Base-by-base conservation (phyloP, 2,797 vertebrate species). In the Cuculus canorus region DNA sequence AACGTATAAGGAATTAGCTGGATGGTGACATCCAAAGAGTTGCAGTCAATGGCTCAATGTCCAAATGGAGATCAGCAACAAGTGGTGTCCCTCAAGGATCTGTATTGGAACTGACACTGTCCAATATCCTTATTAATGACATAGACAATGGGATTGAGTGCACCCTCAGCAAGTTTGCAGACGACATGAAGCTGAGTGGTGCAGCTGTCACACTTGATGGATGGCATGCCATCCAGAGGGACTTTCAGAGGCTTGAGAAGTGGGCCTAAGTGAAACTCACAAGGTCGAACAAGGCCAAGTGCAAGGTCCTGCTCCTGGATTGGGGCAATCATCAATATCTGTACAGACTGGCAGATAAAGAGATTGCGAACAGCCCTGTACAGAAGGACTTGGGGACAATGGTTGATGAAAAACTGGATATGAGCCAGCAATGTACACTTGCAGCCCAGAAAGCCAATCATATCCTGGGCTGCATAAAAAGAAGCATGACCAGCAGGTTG, bases 121-220 rank as follows among this genome's bases (percentile, higher is more conserved):
- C 56, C 41, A 43, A 18, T 52, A 32, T 7, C 23, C 82, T 84
- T 78, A 50, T 23, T 70, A 66, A 75, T 5, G 32, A 24, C 54
- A 86, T 4, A 59, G 59, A 9, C 14, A 54, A 19, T 16, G 28
- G 60, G 47, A 60, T 28, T 15, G 23, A 90, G 33, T 0, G 8
- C 37, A 52, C 11, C 3, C 47, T 70, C 33, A 48, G 37, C 35
- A 78, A 65, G 18, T 11, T 1, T 53, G n/a, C 3, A 5, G 33
- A 78, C 39, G 37, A 61, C 61, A 48, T 11, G 1, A 22, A 28
- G 24, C 24, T 65, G 43, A 21, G 50, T 11, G 18, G 32, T 39
- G 24, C 33, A 24, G 25, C 0, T 3, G 47, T 65, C 14, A 28
- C 0, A 1, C 37, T n/a, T 52, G n/a, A 87, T 27, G 33, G 65